Base-by-base conservation (phyloP, 2,888 invertebrate species). In the Synergus itoensis region DNA sequence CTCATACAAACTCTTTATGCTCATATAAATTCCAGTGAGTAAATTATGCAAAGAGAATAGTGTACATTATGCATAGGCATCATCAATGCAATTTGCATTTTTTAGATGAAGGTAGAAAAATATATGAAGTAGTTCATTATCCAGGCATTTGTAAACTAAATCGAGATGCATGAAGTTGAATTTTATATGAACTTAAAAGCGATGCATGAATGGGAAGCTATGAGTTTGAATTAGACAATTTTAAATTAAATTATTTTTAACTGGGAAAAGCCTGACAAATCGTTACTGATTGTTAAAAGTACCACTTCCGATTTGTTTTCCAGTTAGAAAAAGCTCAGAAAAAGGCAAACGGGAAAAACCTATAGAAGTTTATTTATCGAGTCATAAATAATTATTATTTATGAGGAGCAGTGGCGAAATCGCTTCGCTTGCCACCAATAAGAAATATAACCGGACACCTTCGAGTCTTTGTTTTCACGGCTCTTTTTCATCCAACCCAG, bases 311-410 rank as follows among this genome's bases (percentile, higher is more conserved):
- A 48, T 48, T 48, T n/a, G n/a, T 8, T 14, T 7, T 48, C 16
- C 16, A 16, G 16, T 16, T 48, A 16, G 8, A 21, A 21, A 60
- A 60, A 16, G 60, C 3, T 60, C 0, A 21, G 60, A 60, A 60
- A 60, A 60, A 21, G 21, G 9, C 0, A 0, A 0, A 28, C 18
- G 21, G 11, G 11, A 60, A 60, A 21, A 11, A 1, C 12, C 21
- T 18, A 21, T 11, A 21, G 21, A 40, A 65, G 16, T 65, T 65
- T 65, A 65, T 65, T 43, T 65, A 65, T 65, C 40, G 43, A 40
- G n/a, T 40, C 41, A 65, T 65, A 65, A 65, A 65, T 43, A 65
- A 65, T 65, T 65, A 65, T 43, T 65, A 65, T 65, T 65, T 65
- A 65, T 12, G 43, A 18, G n/a, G 0, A 11, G 40, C 3, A 65